Evolutionary conservation across 2,797 vertebrate species (phyloP), one percentile per base, ranked within the genome.

Genomic region (Anniella stebbinsi): DNA sequence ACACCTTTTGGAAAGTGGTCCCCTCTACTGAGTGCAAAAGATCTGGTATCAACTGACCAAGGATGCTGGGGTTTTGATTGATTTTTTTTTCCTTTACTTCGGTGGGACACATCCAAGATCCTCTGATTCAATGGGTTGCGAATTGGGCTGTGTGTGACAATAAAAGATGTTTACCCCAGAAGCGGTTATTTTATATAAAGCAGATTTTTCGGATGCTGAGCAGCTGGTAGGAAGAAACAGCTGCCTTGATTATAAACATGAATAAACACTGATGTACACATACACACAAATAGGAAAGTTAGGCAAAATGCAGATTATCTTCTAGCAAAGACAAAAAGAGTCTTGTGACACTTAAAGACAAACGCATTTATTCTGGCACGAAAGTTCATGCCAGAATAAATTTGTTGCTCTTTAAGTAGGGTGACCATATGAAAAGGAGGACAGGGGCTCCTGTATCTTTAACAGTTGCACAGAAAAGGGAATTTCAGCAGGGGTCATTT

Each of bases 121-220:
- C 48, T 70, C 17, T 80, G n/a, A 78, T 82, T 88, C 63, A 83
- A 75, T 60, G 41, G 25, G 30, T 25, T 72, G 28, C 25, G 25
- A 54, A 54, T 30, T 54, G 76, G 21, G 33, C 15, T 89, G 33
- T 41, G 70, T 57, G 1, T 45, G 82, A 88, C 4, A 28, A 54
- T 85, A 86, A 93, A 94, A 89, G 67, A 67, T 90, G 80, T 92
- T 93, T 89, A 13, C 63, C 57, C 2, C 70, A 4, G 18, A 25
- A 12, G 90, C 41, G 8, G 83, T 10, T 80, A 28, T 88, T 73
- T 48, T 88, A 57, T 30, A 91, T 91, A 75, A 3, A 86, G 38
- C 90, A 83, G 48, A n/a, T 73, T 87, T 85, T 72, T 67, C 18
- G 45, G 80, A 77, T n/a, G 66, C 77, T 86, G 90, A 75, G 57